These are phyloP conservation scores for Nymphalis io DNA, from an alignment of 1,140 invertebrate species.

Conservation along the genomic window DNA sequence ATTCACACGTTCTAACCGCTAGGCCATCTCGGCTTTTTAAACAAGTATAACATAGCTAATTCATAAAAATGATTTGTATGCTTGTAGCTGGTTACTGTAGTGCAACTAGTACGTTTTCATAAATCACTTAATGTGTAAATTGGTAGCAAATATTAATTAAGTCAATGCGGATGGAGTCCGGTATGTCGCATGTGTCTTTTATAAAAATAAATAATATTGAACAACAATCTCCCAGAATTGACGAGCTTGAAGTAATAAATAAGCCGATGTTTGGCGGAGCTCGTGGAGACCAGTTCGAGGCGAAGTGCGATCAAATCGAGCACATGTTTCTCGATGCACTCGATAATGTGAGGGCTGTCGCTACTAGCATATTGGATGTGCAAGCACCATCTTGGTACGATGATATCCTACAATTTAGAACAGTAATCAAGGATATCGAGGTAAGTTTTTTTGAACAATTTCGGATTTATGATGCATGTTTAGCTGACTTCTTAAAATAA, in stretches of 20 bases:
- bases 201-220: not conserved
- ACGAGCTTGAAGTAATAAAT: slow-evolving; percentile 83
- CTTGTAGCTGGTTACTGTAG: too few species aligned
- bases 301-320: slow-evolving; percentile 87
- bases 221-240: slow-evolving; percentile 74
- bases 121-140: too few species aligned
- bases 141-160: too few species aligned
- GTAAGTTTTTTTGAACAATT: slow-evolving; percentile 56
- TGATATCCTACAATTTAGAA: slow-evolving; percentile 86
- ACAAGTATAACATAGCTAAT: too few species aligned
- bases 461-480: not conserved
- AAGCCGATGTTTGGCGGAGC: slow-evolving; percentile 85
- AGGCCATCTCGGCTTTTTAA: too few species aligned
- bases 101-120: too few species aligned
- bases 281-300: slow-evolving; percentile 86
- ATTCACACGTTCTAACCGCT: too few species aligned
- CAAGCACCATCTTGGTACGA: slow-evolving; percentile 86
- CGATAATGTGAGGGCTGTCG: slow-evolving; percentile 81
- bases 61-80: too few species aligned
- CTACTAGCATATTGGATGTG: slow-evolving; percentile 87
- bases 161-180: too few species aligned
- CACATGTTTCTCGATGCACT: slow-evolving; percentile 87
- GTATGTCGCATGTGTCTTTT: not conserved
- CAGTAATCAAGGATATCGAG: slow-evolving; percentile 85
- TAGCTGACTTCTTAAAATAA: not conserved